Percentiles rank a stretch among this genome's conserved stretches.
Conservation (phyloP, 1,140 invertebrate genomes). For the Anagrus nilaparvatae region DNA sequence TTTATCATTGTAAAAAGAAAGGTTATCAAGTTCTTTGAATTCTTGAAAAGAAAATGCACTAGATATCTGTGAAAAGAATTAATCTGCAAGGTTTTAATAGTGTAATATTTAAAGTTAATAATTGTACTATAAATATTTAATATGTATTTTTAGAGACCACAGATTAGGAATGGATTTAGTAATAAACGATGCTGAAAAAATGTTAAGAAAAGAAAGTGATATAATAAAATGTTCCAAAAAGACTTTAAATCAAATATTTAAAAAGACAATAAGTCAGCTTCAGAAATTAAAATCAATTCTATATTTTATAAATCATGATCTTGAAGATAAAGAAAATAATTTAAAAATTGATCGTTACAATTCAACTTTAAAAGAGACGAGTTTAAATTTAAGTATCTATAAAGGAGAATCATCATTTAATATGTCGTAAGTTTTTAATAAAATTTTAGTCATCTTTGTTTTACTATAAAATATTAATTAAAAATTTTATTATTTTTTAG, state of each 20-base stretch:
- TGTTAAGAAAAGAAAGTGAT: slow-evolving; percentile 56
- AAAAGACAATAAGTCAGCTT: slow-evolving; percentile 70
- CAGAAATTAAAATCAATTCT: slow-evolving; percentile 65
- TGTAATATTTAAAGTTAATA: too few species aligned
- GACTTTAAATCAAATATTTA: slow-evolving; percentile 57
- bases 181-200: slow-evolving; percentile 56
- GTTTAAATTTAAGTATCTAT: slow-evolving; percentile 56
- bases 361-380: slow-evolving; percentile 53
- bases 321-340: slow-evolving; percentile 71
- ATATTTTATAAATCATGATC: slow-evolving; percentile 71
- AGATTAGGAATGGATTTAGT: slow-evolving; percentile 72
- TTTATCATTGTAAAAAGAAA: slow-evolving; percentile 57
- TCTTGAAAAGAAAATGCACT: slow-evolving; percentile 54
- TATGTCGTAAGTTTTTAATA: slow-evolving; percentile 49
- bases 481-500: too few species aligned
- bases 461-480: too few species aligned
- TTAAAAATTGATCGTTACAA: slow-evolving; percentile 64
- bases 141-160: slow-evolving; percentile 47
- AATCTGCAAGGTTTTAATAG: slow-evolving; percentile 51
- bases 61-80: slow-evolving; percentile 58
- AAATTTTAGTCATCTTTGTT: too few species aligned
- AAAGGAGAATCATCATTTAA: slow-evolving; percentile 51
- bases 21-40: slow-evolving; percentile 55
- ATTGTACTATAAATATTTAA: slow-evolving; percentile 4
- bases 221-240: slow-evolving; percentile 51